Evolutionary conservation across 1,140 invertebrate species (phyloP).

Genomic region (Trissolcus basalis): DNA sequence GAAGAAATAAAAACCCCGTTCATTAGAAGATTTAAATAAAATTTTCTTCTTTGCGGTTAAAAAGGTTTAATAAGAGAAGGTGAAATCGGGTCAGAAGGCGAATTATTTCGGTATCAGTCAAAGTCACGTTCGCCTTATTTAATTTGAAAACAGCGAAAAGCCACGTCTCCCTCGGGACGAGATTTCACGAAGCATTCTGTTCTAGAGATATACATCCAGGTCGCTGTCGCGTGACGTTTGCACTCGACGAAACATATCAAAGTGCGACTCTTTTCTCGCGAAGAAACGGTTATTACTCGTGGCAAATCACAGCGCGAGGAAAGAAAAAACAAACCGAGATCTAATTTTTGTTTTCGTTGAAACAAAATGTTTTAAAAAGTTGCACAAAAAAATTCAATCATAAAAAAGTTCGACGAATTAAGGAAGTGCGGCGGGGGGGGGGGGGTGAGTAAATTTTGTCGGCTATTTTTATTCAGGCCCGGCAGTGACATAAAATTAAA

Average conservation of each 20-base stretch:
- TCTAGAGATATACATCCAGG: slow-evolving; percentile 15
- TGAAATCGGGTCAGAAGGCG: slow-evolving; percentile 20
- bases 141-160: slow-evolving; percentile 44
- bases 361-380: too few species aligned
- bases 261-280: slow-evolving; percentile 18
- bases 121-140: slow-evolving; percentile 37
- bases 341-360: neutral
- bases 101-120: slow-evolving; percentile 42
- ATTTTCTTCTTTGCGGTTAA: too few species aligned
- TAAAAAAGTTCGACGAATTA: too few species aligned
- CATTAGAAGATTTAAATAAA: too few species aligned
- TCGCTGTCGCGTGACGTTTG: slow-evolving; percentile 30
- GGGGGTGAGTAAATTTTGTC: too few species aligned
- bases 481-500: too few species aligned
- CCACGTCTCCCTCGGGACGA: slow-evolving; percentile 19
- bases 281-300: slow-evolving; percentile 28
- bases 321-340: too few species aligned
- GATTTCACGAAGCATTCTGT: slow-evolving; percentile 30
- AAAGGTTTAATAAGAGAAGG: neutral
- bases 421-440: too few species aligned
- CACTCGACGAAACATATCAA: slow-evolving; percentile 3
- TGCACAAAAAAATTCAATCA: too few species aligned
- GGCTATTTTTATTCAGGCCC: too few species aligned
- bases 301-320: neutral
- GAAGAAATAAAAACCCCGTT: too few species aligned